Evolutionary conservation across 2,797 vertebrate species (phyloP), one percentile per base, ranked within the genome.

Genomic region (Pempheris klunzingeri): DNA sequence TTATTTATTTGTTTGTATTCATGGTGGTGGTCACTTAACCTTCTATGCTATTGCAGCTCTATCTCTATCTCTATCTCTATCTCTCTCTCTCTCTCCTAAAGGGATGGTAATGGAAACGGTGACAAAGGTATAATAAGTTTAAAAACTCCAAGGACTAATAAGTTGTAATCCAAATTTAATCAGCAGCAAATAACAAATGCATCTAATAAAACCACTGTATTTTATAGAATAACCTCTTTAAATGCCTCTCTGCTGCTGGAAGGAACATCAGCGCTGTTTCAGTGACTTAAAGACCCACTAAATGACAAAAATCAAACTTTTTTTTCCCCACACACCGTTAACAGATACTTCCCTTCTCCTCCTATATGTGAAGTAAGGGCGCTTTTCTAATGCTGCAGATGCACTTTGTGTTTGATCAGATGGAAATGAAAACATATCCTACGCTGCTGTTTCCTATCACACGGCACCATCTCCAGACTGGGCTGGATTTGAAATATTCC

Each of bases 401-500:
- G 43, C 65, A 30, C 71, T 18, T 5, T 32, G 32, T 6, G 26
- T 72, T 54, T 66, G 49, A 80, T 74, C 30, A 57, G 36, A 39
- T 20, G 24, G 20, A 47, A 65, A 38, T 46, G 65, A 60, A 61
- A 46, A 7, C 49, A 36, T 2, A 75, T 52, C 44, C 38, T 22
- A 0, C 24, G 1, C 11, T 26, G 59, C 30, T 52, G 64, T 13
- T 69, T 54, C 32, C 55, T 57, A 14, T 80, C 67, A 73, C 43
- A 44, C 32, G 0, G 20, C 22, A 4, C 17, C 12, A n/a, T 70
- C 55, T 59, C 4, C 58, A 55, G 2, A 52, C 57, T 26, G 7
- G 34, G 49, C 41, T 50, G 43, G 57, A 71, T 69, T 2, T 74
- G 61, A 64, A 63, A 52, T 43, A 50, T 81, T 66, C 43, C 55